phyloP scores from a whole-genome alignment of 2,888 invertebrate genomes.

The Hyposoter didymator region DNA sequence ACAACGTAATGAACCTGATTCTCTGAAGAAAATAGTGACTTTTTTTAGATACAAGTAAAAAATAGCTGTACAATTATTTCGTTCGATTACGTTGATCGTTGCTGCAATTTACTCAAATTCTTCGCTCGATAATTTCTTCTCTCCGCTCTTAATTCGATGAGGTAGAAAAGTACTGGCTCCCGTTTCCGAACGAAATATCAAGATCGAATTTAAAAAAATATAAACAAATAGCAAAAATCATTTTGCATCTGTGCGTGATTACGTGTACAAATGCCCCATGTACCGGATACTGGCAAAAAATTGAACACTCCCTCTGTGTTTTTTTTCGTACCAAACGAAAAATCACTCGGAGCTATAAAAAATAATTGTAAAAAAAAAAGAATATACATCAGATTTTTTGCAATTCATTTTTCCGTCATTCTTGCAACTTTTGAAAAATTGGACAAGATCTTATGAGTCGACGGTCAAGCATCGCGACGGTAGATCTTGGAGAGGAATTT shows the following conservation, averaged over 20 bases:
- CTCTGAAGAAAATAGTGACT: neutral
- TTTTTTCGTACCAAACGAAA: neutral
- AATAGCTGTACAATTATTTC: constrained; percentile 3
- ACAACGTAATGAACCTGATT: neutral
- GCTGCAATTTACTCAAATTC: neutral
- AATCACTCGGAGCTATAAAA: neutral
- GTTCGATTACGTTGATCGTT: neutral
- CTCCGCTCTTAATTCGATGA: constrained; percentile 11
- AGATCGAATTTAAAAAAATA: neutral
- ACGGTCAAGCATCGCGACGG: constrained; percentile 87
- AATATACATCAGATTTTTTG: constrained; percentile 31
- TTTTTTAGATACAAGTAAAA: neutral
- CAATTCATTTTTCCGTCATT: neutral
- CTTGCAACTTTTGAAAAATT: neutral
- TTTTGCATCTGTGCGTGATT: neutral
- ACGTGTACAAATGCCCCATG: neutral
- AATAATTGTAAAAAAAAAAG: constrained; percentile 13
- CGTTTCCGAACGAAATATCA: neutral
- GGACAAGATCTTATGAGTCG: neutral
- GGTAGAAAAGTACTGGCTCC: neutral
- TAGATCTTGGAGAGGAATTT: constrained; percentile 93
- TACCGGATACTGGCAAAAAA: neutral
- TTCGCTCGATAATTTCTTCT: neutral
- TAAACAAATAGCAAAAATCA: neutral
- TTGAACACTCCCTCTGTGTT: neutral